Conservation (phyloP, 2,113 vertebrate genomes). For the Tragelaphus buxtoni region DNA sequence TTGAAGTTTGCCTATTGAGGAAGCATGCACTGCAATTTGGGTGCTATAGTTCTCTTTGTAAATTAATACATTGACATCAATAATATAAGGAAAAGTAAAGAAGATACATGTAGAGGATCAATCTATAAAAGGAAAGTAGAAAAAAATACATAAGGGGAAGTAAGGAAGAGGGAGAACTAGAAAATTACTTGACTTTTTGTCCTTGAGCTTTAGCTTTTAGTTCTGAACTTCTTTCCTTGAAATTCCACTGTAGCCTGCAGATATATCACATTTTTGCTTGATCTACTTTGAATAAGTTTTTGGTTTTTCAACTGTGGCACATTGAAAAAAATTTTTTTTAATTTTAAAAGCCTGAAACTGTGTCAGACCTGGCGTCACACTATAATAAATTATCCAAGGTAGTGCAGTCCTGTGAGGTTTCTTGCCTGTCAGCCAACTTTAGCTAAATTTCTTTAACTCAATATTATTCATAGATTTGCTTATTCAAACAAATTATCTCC, state of each 20-base stretch:
- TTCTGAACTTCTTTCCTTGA: not conserved
- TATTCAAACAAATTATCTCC: slow-evolving; percentile 3
- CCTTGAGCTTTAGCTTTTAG: not conserved
- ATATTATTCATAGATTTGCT: not conserved
- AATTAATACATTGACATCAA: not conserved
- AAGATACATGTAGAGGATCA: not conserved
- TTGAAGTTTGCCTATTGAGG: not conserved
- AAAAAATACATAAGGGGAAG: not conserved
- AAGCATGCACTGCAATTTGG: not conserved
- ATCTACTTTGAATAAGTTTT: not conserved
- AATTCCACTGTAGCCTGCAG: not conserved
- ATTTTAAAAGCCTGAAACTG: not conserved
- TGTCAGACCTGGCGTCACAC: not conserved
- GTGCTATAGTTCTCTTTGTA: not conserved
- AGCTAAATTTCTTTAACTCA: not conserved
- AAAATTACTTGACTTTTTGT: not conserved
- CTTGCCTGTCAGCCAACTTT: not conserved
- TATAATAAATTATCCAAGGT: not conserved
- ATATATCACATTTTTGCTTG: not conserved
- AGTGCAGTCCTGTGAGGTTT: not conserved
- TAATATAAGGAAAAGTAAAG: not conserved
- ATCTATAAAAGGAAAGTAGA: not conserved
- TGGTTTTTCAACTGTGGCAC: not conserved
- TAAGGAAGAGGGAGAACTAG: not conserved
- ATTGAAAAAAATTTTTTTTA: not conserved